Percentiles rank a stretch among this genome's conserved stretches.
Evolutionary conservation across 2,888 invertebrate genomes (phyloP).

Genomic region (Mycalesis mineus): DNA sequence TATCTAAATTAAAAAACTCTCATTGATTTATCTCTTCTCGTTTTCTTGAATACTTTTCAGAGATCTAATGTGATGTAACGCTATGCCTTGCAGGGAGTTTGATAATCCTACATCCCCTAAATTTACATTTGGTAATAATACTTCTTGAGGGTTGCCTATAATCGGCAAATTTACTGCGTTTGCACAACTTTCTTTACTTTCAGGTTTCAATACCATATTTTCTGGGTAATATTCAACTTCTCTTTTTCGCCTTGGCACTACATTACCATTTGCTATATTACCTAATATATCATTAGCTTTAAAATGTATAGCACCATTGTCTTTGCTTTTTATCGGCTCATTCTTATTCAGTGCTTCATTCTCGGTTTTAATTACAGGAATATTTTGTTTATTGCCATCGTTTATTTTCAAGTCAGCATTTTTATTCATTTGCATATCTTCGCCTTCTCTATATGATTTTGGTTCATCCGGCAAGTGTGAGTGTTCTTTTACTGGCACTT

Average conservation of each 20-base stretch:
- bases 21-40: constrained; percentile 38
- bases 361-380: constrained; percentile 48
- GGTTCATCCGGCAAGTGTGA: constrained; percentile 60
- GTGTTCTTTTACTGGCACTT: constrained; percentile 37
- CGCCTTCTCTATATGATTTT: constrained; percentile 60
- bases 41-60: constrained; percentile 53
- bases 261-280: constrained; percentile 25
- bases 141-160: constrained; percentile 27
- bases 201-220: constrained; percentile 41
- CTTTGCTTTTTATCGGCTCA: constrained; percentile 12
- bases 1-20: too few relatives aligned
- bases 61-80: constrained; percentile 53
- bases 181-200: constrained; percentile 55
- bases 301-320: constrained; percentile 25
- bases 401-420: constrained; percentile 26
- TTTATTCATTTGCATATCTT: constrained; percentile 43
- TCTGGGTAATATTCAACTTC: constrained; percentile 58
- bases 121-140: constrained; percentile 45
- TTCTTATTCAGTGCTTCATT: constrained; percentile 27
- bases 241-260: constrained; percentile 49
- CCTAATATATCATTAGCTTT: constrained; percentile 24
- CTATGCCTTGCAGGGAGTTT: constrained; percentile 43
- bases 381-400: constrained; percentile 37
- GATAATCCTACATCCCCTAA: constrained; percentile 44
- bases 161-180: constrained; percentile 35